phyloP scores from a whole-genome alignment of 2,888 invertebrate genomes.

The Lithophane ornitopus region DNA sequence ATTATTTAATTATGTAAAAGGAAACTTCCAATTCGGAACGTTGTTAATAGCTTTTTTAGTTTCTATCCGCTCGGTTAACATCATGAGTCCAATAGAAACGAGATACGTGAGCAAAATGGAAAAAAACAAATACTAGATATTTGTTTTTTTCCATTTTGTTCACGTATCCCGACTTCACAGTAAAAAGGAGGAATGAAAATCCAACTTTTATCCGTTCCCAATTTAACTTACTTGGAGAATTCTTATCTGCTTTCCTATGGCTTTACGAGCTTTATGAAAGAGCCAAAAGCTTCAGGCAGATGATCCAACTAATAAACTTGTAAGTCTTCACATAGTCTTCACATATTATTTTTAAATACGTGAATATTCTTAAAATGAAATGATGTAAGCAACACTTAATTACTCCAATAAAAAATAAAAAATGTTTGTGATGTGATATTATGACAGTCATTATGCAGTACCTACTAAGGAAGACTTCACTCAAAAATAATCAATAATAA shows the following conservation, averaged over 20 bases:
- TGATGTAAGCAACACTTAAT: neutral
- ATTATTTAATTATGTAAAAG: conserved; percentile 32
- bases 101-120: conserved; percentile 24
- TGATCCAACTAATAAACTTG: neutral
- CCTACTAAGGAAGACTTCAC: neutral
- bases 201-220: conserved; percentile 18
- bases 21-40: conserved; percentile 19
- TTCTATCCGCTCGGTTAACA: conserved; percentile 28
- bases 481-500: neutral
- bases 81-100: conserved; percentile 26
- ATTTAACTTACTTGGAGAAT: conserved; percentile 22
- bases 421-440: conserved; percentile 2
- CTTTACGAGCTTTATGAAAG: conserved; percentile 11
- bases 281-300: neutral
- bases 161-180: neutral
- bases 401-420: neutral
- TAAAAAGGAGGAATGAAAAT: conserved; percentile 11
- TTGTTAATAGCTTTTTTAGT: conserved; percentile 36
- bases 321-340: neutral
- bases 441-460: neutral
- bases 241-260: conserved; percentile 2
- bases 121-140: neutral
- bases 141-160: neutral
- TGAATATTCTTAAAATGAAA: neutral
- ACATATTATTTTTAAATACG: neutral